Base-by-base conservation (phyloP, 2,797 vertebrate genomes). In the Pipistrellus kuhlii region DNA sequence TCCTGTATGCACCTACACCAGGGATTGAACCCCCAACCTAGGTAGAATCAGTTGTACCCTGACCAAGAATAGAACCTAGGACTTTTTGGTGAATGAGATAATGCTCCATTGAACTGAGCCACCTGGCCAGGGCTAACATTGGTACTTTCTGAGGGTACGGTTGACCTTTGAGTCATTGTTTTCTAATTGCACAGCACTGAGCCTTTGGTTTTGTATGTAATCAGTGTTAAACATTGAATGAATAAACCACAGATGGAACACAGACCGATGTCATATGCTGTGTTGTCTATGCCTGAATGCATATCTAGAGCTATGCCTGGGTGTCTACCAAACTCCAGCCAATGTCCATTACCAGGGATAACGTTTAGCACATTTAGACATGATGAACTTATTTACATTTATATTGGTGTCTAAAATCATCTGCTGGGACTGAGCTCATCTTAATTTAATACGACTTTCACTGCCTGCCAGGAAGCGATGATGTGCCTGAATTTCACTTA, bases 391-490 rank as follows among this genome's bases (percentile, higher is more conserved):
- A 95, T 96, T 97, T 96, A 94, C 92, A 95, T 96, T 95, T 92
- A 96, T 95, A 95, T 88, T 92, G 92, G 27, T 92, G 75, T 92
- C 82, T 97, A 55, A 85, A 85, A 82, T 94, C 88, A 77, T 93
- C 75, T 90, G 32, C 78, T 95, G 83, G 69, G 78, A 85, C 48
- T 82, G 85, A 90, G 71, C 57, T 92, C 78, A 90, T 96, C 87
- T 89, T 92, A 92, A 97, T 96, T 96, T 97, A 94, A 92, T 87
- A 83, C 0, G 21, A 91, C 15, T 86, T 96, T 95, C 93, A 87
- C 78, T 48, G 85, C 66, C 88, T 94, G 86, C 94, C 88, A 92
- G 95, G 85, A 96, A 96, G 90, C 75, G 87, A 84, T 53, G 86
- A 83, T 88, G 69, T 75, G 53, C 57, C 88, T 44, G 69, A 85